A percentile compares a stretch with the other conserved stretches of the same genome.
phyloP scores from a whole-genome alignment of 1,140 invertebrate genomes.

The Triops cancriformis region DNA sequence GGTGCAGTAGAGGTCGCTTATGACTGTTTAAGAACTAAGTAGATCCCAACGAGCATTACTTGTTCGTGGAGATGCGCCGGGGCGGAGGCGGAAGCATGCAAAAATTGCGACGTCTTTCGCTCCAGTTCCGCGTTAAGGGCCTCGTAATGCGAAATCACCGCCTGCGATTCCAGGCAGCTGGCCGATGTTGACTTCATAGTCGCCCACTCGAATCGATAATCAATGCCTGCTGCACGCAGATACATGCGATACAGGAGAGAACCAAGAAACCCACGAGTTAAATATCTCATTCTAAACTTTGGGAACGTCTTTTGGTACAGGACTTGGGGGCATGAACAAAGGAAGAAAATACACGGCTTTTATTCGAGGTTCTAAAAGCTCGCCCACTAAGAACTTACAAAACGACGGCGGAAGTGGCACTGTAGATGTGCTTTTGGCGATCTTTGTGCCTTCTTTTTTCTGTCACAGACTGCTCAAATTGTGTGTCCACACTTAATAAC shows the following conservation, averaged over 20 bases:
- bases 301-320: neutral
- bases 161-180: slow-evolving; percentile 7
- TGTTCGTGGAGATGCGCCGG: slow-evolving; percentile 3
- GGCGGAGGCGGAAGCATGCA: neutral
- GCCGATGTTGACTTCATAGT: slow-evolving; percentile 13
- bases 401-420: neutral
- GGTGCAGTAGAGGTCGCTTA: neutral
- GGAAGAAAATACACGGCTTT: neutral
- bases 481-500: neutral
- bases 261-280: neutral
- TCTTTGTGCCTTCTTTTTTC: neutral
- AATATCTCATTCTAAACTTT: neutral
- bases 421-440: neutral
- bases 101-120: slow-evolving; percentile 6
- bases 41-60: neutral
- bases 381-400: neutral
- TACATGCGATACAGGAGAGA: neutral
- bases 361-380: neutral
- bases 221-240: slow-evolving; percentile 9
- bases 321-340: neutral
- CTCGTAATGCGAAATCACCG: slow-evolving; percentile 8
- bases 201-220: slow-evolving; percentile 12
- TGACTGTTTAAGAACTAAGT: neutral
- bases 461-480: neutral
- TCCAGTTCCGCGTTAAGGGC: slow-evolving; percentile 12